Evolutionary conservation across 2,888 invertebrate species (phyloP).

Genomic region (Eustalomyia histrio): DNA sequence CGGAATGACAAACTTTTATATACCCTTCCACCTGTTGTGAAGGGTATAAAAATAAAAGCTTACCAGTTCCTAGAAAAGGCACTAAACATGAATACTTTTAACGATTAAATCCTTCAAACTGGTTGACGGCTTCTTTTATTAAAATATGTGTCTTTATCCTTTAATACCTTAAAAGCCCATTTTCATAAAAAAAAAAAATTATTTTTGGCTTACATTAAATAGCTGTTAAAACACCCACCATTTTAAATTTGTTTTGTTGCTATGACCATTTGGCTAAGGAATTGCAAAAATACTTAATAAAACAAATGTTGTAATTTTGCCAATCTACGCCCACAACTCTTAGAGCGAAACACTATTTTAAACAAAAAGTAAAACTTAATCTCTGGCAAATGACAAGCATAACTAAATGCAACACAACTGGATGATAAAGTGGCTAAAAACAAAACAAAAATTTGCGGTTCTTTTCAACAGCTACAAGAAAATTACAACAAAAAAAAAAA

Average conservation of each 20-base stretch:
- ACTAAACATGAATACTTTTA: no score
- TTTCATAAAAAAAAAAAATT: background rate
- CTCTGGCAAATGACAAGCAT: constrained; percentile 56
- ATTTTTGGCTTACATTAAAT: background rate
- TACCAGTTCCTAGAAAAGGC: no score
- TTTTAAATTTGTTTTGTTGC: background rate
- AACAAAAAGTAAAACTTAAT: constrained; percentile 46
- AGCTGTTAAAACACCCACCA: background rate
- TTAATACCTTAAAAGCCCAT: background rate
- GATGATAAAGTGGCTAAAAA: constrained; percentile 53
- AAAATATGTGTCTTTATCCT: no score
- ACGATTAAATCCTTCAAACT: no score
- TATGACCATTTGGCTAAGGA: background rate
- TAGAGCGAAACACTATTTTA: constrained; percentile 4
- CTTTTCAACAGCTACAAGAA: constrained; percentile 41
- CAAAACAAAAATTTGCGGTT: constrained; percentile 47
- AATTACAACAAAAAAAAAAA: background rate
- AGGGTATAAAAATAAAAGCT: no score
- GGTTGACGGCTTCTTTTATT: no score
- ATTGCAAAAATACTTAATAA: background rate
- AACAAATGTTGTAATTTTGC: constrained; percentile 39
- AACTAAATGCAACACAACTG: constrained; percentile 58
- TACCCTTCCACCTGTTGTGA: no score
- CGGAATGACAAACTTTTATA: no score
- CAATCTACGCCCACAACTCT: constrained; percentile 39